Conservation (phyloP, 2,888 invertebrate genomes). For the Oxystoma pomonae region DNA sequence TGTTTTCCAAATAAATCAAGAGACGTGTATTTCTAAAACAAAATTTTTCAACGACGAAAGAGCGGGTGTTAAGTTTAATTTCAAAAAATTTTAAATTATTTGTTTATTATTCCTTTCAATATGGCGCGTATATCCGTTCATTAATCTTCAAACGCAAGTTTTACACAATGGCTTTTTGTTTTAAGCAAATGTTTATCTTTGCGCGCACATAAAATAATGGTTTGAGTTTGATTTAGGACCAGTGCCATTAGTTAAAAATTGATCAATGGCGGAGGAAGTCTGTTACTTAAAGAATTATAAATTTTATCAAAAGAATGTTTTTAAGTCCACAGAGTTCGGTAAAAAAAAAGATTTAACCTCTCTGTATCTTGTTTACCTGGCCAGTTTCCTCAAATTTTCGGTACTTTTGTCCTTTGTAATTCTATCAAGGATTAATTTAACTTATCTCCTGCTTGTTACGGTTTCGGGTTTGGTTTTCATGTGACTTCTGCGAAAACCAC, state of each 20-base stretch:
- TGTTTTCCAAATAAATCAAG: background rate
- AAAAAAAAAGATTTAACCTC: no score
- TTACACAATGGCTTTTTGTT: background rate
- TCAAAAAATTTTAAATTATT: slow-evolving; percentile 22
- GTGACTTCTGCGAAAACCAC: no score
- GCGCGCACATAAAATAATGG: background rate
- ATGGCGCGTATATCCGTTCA: slow-evolving; percentile 10
- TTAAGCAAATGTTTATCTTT: background rate
- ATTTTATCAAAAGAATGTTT: no score
- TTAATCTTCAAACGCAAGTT: background rate
- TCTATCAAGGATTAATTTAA: no score
- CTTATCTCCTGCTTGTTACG: no score
- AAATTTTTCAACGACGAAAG: background rate
- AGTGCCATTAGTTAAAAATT: background rate
- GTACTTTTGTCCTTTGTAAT: no score
- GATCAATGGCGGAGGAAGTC: background rate
- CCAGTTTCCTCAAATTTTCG: no score
- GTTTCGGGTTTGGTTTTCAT: no score
- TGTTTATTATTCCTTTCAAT: slow-evolving; percentile 29
- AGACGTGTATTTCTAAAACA: background rate
- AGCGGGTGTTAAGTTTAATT: slow-evolving; percentile 12
- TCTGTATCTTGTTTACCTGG: no score
- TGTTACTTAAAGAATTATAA: no score
- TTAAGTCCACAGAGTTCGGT: no score
- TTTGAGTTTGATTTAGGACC: background rate